Evolutionary conservation across 2,888 invertebrate genomes (phyloP).

Genomic region (Mongoloraphidia duomilia): DNA sequence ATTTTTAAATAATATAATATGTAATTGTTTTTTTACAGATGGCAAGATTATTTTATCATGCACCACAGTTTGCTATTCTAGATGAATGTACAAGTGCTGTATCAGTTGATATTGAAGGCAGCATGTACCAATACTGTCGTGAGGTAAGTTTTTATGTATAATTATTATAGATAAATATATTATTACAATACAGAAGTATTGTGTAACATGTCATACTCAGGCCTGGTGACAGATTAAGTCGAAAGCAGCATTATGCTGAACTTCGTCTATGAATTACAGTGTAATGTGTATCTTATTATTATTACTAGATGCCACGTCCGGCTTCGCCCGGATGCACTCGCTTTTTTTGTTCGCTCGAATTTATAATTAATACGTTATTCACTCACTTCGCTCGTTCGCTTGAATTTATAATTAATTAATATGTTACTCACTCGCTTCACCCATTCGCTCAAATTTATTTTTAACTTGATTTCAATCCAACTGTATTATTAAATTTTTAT

Average conservation of each 20-base stretch:
- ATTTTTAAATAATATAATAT: too few species aligned
- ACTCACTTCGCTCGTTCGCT: too few species aligned
- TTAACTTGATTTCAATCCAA: too few species aligned
- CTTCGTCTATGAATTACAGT: neutral
- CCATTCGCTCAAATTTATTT: too few species aligned
- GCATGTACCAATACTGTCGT: conserved; percentile 90
- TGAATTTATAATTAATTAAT: too few species aligned
- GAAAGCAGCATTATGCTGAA: neutral
- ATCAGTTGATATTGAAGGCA: conserved; percentile 94
- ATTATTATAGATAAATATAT: too few species aligned
- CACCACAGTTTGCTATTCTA: conserved; percentile 95
- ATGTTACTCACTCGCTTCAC: too few species aligned
- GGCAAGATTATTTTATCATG: conserved; percentile 94
- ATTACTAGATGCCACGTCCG: neutral
- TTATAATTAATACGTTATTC: too few species aligned
- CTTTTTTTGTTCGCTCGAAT: neutral
- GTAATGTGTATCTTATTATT: neutral
- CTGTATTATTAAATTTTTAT: too few species aligned
- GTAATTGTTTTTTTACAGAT: conserved; percentile 49
- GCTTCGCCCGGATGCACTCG: neutral
- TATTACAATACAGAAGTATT: neutral
- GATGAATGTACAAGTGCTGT: conserved; percentile 99
- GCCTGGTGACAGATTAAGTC: neutral
- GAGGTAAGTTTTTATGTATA: conserved; percentile 34
- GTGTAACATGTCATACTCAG: neutral